Evolutionary conservation across 2,888 invertebrate genomes (phyloP), one percentile per base, ranked within the genome.

Genomic region (Philhelius pedissequus): DNA sequence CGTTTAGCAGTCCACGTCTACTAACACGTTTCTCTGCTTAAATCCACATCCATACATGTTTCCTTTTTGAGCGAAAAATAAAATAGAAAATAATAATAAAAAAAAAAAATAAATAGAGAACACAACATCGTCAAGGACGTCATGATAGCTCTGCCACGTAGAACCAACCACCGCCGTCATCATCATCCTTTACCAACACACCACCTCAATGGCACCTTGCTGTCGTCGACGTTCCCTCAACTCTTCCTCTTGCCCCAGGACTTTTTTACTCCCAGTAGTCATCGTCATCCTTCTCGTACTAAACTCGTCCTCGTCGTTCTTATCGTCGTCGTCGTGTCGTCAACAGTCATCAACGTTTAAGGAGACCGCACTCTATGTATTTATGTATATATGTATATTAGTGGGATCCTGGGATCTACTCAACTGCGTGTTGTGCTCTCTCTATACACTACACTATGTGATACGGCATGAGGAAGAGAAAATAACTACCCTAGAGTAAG

Each of bases 261-360:
- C 27, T 13, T 20, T 56, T 40, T 35, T n/a, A 7, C 56, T 35
- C 56, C 30, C 6, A 35, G 18, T 52, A 1, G 15, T 20, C 35
- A 13, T 32, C 18, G 54, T 18, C 27, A 13, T 54, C 30, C 3
- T 18, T 22, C 3, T 48, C 22, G 6, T 45, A 8, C n/a, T n/a
- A n/a, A n/a, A n/a, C 8, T 40, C 40, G 5, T 22, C 25, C 25
- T 20, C 48, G 5, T 40, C 54, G 8, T n/a, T n/a, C n/a, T n/a
- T n/a, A n/a, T 32, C 58, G 35, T 58, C 43, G 60, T 30, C 43
- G 8, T 40, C 20, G 20, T 48, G 18, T 64, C 74, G 69, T 75
- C 80, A 58, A 74, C 70, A 80, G 84, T 71, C 80, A 84, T 84
- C 84, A 80, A 68, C 84, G 40, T 66, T 80, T 80, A 84, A 84